Percentiles rank a stretch among this genome's conserved stretches.
Conservation (phyloP, 2,888 invertebrate species). For the Caenorhabditis angaria region DNA sequence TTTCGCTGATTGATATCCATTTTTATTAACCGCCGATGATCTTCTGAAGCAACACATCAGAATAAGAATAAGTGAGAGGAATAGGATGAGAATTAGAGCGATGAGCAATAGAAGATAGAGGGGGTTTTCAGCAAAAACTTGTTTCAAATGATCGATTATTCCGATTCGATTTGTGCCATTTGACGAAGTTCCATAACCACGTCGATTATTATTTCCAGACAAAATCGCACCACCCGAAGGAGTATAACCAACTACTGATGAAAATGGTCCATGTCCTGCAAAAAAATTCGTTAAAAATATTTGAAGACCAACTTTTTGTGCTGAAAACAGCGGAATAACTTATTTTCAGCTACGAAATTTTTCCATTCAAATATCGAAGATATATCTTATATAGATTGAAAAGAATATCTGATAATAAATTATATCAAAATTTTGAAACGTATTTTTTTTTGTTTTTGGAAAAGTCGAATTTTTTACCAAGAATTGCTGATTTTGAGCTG, state of each 20-base stretch:
- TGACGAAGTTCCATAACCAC: constrained; percentile 19
- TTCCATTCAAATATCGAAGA: too few species aligned
- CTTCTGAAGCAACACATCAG: constrained; percentile 39
- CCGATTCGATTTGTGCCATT: constrained; percentile 6
- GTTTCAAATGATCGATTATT: constrained; percentile 24
- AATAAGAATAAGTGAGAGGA: constrained; percentile 45
- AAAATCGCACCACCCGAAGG: constrained; percentile 47
- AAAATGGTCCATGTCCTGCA: constrained; percentile 84
- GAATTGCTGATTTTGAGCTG: too few species aligned
- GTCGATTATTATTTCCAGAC: constrained; percentile 23
- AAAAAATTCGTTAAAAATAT: neutral
- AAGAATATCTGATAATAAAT: too few species aligned
- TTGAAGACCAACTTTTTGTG: too few species aligned
- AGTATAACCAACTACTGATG: constrained; percentile 74
- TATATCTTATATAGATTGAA: too few species aligned
- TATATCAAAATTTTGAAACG: too few species aligned
- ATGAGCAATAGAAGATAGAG: constrained; percentile 51
- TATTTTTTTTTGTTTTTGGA: too few species aligned
- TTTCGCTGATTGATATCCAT: constrained; percentile 46
- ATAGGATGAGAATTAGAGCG: constrained; percentile 52
- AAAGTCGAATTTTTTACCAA: too few species aligned
- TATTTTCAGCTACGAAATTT: too few species aligned
- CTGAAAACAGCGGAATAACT: too few species aligned
- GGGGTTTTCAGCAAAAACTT: constrained; percentile 32
- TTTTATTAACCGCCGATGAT: constrained; percentile 9